Evolutionary conservation across 2,888 invertebrate genomes (phyloP), one percentile per base, ranked within the genome.

Genomic region (Iselma pallidipennis): DNA sequence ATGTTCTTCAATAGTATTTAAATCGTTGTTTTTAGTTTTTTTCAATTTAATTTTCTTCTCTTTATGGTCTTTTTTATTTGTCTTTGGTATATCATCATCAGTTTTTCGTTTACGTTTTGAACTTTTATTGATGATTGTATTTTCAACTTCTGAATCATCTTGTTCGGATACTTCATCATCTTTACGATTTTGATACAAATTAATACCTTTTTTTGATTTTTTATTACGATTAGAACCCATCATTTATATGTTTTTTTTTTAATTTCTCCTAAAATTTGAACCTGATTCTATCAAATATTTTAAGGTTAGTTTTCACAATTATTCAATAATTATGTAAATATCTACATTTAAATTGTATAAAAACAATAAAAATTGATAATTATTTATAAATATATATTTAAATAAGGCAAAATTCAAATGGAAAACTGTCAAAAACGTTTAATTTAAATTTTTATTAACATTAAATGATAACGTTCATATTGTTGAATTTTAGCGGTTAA

Each of bases 151-250:
- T 14, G 25, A 23, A 23, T 33, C 28, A 14, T 42, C 25, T 23
- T 54, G 54, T 16, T 57, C 51, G 0, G 33, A 6, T 1, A 23
- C 21, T 10, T 16, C 33, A 5, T 55, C 55, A 6, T 42, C 52
- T 37, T 61, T 52, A 25, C 33, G 33, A 9, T 51, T 52, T 6
- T 12, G 42, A 12, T 55, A 37, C 9, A 48, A 6, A 23, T 62
- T 48, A 10, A 45, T 2, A 21, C 51, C 56, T 10, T 33, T 49
- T 25, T 62, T 62, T 3, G 55, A 14, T 16, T 62, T 62, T 55
- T 55, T 62, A 31, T 29, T 23, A 45, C 62, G 42, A 28, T 59
- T 62, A 23, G 61, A 57, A 33, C 61, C 57, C 61, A 61, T 61
- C 28, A 7, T n/a, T n/a, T n/a, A n/a, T n/a, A n/a, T n/a, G n/a